Percentiles rank a stretch among this genome's conserved stretches.
Conservation (phyloP, 2,888 invertebrate species). For the Gandaritis pyraliata region DNA sequence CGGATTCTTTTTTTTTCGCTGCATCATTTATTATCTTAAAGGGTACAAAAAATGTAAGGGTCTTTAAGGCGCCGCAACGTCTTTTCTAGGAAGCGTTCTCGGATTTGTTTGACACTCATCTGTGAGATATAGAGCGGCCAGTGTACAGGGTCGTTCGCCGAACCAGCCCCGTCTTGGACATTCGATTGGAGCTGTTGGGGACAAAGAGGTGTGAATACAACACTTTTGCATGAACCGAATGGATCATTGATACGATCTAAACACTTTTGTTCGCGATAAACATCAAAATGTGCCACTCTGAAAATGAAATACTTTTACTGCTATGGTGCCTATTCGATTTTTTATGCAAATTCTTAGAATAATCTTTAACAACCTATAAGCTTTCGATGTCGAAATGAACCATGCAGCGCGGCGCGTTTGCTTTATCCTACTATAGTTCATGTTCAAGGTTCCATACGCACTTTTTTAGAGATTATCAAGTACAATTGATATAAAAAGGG, state of each 20-base stretch:
- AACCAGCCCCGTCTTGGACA: constrained; percentile 57
- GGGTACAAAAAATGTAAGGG: constrained; percentile 76
- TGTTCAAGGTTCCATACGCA: constrained; percentile 47
- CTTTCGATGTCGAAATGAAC: constrained; percentile 13
- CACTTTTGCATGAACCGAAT: constrained; percentile 54
- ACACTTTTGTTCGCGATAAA: constrained; percentile 31
- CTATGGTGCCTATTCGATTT: not conserved
- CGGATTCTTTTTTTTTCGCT: constrained; percentile 79
- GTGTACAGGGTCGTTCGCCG: constrained; percentile 68
- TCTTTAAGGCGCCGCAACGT: constrained; percentile 79
- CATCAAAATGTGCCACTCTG: constrained; percentile 26
- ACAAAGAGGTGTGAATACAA: constrained; percentile 77
- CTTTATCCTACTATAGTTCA: constrained; percentile 32
- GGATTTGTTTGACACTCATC: constrained; percentile 81
- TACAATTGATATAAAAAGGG: constrained; percentile 60
- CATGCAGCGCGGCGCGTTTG: constrained; percentile 15
- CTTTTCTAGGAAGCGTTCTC: constrained; percentile 79
- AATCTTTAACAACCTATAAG: not conserved
- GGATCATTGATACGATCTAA: constrained; percentile 38
- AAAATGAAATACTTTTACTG: constrained; percentile 16
- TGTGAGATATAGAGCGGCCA: constrained; percentile 77
- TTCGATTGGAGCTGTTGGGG: constrained; percentile 49
- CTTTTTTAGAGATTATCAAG: constrained; percentile 60
- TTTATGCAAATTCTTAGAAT: constrained; percentile 3
- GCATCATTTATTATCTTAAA: constrained; percentile 83